Conservation (phyloP, 2,797 vertebrate species). For the Coregonus ussuriensis region DNA sequence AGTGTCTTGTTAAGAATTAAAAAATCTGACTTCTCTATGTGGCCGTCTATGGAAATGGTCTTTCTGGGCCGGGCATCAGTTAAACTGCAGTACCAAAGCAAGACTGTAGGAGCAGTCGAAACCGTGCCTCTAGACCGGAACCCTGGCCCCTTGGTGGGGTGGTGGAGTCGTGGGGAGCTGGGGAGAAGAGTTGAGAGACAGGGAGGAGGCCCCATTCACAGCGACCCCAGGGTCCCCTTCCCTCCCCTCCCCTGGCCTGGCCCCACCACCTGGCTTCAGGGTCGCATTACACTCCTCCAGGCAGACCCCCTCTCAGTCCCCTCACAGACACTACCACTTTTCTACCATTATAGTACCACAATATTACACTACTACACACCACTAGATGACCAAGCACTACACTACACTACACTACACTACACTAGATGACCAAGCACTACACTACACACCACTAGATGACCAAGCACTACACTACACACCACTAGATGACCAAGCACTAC, state of each 20-base stretch:
- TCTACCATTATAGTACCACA: background rate
- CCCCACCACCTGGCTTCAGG: background rate
- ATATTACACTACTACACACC: background rate
- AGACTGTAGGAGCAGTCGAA: too few species aligned
- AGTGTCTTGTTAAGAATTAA: too few species aligned
- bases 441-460: background rate
- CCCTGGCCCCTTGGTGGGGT: slow-evolving; percentile 51
- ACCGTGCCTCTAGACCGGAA: too few species aligned
- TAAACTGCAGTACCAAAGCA: too few species aligned
- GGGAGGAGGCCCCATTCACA: slow-evolving; percentile 27
- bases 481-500: background rate
- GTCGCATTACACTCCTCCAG: slow-evolving; percentile 65
- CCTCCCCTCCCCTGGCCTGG: slow-evolving; percentile 61
- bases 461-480: slow-evolving; percentile 28
- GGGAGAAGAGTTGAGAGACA: slow-evolving; percentile 48
- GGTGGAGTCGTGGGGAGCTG: slow-evolving; percentile 54
- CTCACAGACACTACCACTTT: slow-evolving; percentile 56
- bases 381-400: too few species aligned
- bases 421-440: background rate
- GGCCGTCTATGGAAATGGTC: too few species aligned
- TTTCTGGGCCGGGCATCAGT: too few species aligned
- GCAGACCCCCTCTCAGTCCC: slow-evolving; percentile 51
- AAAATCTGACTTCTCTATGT: too few species aligned
- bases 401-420: background rate
- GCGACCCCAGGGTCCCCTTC: slow-evolving; percentile 37